These are phyloP conservation scores for Oegoconia quadripuncta DNA, from an alignment of 2,888 invertebrate genomes.

Conservation along the genomic window DNA sequence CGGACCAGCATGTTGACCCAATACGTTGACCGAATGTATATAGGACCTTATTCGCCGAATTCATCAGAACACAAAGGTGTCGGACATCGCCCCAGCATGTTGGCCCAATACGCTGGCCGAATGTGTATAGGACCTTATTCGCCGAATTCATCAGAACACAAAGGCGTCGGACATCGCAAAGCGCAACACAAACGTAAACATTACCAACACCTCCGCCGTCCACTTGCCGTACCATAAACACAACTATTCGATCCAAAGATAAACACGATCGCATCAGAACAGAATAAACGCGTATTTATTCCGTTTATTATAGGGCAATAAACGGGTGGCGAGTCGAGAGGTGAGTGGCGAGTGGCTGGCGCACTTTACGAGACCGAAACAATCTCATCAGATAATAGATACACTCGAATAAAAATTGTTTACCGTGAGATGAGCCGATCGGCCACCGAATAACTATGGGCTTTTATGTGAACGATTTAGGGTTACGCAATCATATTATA, in stretches of 20 bases:
- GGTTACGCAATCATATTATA: constrained; percentile 14
- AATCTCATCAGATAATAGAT: constrained; percentile 56
- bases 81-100: neutral
- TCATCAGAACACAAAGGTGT: too few relatives aligned
- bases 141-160: too few relatives aligned
- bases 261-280: constrained; percentile 62
- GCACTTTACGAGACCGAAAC: constrained; percentile 37
- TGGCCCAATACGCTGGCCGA: too few relatives aligned
- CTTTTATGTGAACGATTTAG: constrained; percentile 24
- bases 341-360: too few relatives aligned
- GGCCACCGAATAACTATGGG: constrained; percentile 26
- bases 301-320: constrained; percentile 69
- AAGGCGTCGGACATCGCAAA: neutral
- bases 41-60: too few relatives aligned
- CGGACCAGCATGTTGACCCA: too few relatives aligned
- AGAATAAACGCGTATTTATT: constrained; percentile 61
- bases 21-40: too few relatives aligned
- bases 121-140: too few relatives aligned
- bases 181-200: neutral
- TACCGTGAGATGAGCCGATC: constrained; percentile 39
- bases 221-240: constrained; percentile 32
- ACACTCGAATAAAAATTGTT: constrained; percentile 57
- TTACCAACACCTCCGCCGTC: neutral
- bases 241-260: constrained; percentile 56
- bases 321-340: too few relatives aligned